Base-by-base conservation (phyloP, 2,113 vertebrate species). In the Gadus macrocephalus region DNA sequence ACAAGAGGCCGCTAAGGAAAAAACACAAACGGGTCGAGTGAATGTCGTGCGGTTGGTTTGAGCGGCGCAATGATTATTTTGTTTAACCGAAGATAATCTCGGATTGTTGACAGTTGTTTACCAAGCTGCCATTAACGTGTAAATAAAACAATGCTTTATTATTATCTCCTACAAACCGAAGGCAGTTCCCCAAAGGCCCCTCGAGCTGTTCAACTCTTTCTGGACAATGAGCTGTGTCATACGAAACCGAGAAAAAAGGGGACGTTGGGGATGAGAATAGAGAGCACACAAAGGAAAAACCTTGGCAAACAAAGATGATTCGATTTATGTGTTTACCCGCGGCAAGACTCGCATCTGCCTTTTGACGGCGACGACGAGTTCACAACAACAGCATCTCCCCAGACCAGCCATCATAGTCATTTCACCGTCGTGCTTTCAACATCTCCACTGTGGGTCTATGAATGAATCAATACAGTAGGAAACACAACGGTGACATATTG, bases 371-470 rank as follows among this genome's bases (percentile, higher is more conserved):
- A 3, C 4, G 53, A 14, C 53, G 2, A 55, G 53, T 55, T 55
- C 16, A 55, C 7, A 55, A 11, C 31, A 28, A 25, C 5, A 12
- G 11, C 27, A 11, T 25, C 19, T 4, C 19, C 6, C 19, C 12
- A 61, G 6, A 22, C 11, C 9, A 19, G 25, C 42, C 25, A 35
- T 35, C 31, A 35, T 4, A 35, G 31, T 5, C 31, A 35, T 7
- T 42, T 27, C 60, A 17, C 68, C 38, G 28, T 22, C 69, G 75
- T 67, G 73, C 3, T 15, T 55, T 16, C 12, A 55, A 3, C 53
- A 55, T 55, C 16, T 16, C 14, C 53, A 55, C 53, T 16, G 53
- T 15, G 12, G 53, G 53, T 55, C 16, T 55, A 35, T 35, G 31
- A 35, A 35, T 35, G 31, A 35, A 3, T 4, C 31, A 35, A 35